Evolutionary conservation across 2,888 invertebrate species (phyloP).

Genomic region (Cistogaster globosa): DNA sequence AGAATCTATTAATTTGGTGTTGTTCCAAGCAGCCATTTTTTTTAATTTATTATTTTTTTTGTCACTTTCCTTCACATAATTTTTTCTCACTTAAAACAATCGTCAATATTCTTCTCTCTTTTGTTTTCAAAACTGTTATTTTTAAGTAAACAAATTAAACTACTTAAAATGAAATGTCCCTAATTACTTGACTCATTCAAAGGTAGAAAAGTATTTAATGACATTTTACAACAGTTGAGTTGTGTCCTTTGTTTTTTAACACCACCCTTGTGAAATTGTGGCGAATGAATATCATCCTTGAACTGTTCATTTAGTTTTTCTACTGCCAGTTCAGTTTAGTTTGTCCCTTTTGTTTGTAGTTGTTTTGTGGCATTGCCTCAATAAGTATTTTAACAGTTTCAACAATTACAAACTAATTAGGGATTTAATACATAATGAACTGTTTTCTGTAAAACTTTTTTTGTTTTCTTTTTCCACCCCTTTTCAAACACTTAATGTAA

Average conservation of each 20-base stretch:
- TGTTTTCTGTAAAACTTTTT: background rate
- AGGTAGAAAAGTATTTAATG: slow-evolving; percentile 39
- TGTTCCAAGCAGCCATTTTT: too few species aligned
- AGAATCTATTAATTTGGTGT: too few species aligned
- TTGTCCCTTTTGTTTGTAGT: background rate
- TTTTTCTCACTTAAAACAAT: background rate
- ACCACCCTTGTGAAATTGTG: slow-evolving; percentile 6
- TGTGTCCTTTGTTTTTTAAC: background rate
- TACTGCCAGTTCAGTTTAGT: background rate
- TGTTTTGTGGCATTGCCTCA: slow-evolving; percentile 14
- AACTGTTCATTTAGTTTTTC: background rate
- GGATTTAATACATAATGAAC: slow-evolving; percentile 38
- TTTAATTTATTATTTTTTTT: too few species aligned
- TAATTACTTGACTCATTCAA: slow-evolving; percentile 16
- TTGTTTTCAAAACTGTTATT: background rate
- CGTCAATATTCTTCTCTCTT: background rate
- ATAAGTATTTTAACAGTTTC: slow-evolving; percentile 45
- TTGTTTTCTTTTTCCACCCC: background rate
- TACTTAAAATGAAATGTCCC: background rate
- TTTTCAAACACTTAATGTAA: background rate
- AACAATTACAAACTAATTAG: slow-evolving; percentile 65
- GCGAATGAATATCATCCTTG: slow-evolving; percentile 36
- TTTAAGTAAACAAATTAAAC: background rate
- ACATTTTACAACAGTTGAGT: slow-evolving; percentile 23
- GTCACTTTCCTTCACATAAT: background rate